These are phyloP conservation scores for Lycaena phlaeas DNA, from an alignment of 2,888 invertebrate genomes.

Conservation along the genomic window DNA sequence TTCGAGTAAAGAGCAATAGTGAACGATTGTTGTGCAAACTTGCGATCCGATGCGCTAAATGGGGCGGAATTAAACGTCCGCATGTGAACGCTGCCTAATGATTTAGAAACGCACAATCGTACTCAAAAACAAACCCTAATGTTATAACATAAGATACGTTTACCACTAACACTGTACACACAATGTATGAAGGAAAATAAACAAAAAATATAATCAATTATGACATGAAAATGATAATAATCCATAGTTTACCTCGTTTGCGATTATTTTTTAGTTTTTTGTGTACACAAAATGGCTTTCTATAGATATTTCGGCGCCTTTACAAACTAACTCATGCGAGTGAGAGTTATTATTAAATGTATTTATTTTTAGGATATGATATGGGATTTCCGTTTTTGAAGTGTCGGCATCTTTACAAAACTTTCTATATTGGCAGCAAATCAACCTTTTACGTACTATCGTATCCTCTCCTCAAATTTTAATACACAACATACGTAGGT, in stretches of 20 bases:
- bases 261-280: constrained; percentile 26
- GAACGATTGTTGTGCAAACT: constrained; percentile 65
- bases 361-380: constrained; percentile 55
- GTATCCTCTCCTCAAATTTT: too few relatives aligned
- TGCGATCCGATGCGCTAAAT: constrained; percentile 63
- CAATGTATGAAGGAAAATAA: background rate
- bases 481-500: too few relatives aligned
- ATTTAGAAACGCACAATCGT: constrained; percentile 42
- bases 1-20: constrained; percentile 61
- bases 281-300: constrained; percentile 21
- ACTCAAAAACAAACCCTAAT: constrained; percentile 13
- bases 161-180: constrained; percentile 9
- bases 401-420: constrained; percentile 39
- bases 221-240: constrained; percentile 28
- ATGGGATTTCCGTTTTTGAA: constrained; percentile 53
- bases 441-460: background rate
- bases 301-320: constrained; percentile 41
- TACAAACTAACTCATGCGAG: constrained; percentile 53
- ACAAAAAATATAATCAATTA: constrained; percentile 24
- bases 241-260: constrained; percentile 30
- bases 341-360: constrained; percentile 38
- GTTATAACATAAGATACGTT: background rate
- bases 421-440: constrained; percentile 32
- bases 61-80: constrained; percentile 59
- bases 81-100: constrained; percentile 65